A percentile compares a stretch with the other conserved stretches of the same genome.
These are phyloP conservation scores for Machimus atricapillus DNA, from an alignment of 2,888 invertebrate genomes.

Conservation along the genomic window DNA sequence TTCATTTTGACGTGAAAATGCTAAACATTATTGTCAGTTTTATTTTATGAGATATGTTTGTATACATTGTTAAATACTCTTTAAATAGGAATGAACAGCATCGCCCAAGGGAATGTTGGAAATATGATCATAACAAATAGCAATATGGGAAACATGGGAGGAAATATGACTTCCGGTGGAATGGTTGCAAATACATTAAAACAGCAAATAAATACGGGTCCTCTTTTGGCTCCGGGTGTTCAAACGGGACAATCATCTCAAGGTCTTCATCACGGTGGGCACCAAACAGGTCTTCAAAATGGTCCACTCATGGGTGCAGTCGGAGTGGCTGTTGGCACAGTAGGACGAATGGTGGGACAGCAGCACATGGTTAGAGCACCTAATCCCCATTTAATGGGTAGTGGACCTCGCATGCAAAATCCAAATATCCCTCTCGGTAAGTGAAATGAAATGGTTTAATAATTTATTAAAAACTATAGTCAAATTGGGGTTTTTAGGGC, in stretches of 20 bases:
- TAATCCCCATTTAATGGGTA: conserved; percentile 62
- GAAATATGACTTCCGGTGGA: conserved; percentile 75
- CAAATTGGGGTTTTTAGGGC: conserved; percentile 51
- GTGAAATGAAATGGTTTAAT: not conserved
- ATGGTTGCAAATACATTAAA: conserved; percentile 75
- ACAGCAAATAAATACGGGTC: conserved; percentile 70
- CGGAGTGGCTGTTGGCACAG: conserved; percentile 52
- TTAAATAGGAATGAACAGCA: conserved; percentile 71
- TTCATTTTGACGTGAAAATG: too few species aligned
- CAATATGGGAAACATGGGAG: conserved; percentile 71
- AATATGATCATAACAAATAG: conserved; percentile 86
- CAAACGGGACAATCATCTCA: conserved; percentile 53
- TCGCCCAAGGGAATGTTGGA: conserved; percentile 65
- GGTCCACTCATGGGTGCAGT: conserved; percentile 72
- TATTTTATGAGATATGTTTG: not conserved
- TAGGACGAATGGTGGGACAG: conserved; percentile 58
- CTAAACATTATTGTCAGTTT: not conserved
- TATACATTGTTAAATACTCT: conserved; percentile 34
- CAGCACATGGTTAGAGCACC: conserved; percentile 59
- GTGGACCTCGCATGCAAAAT: conserved; percentile 69
- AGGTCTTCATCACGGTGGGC: conserved; percentile 57
- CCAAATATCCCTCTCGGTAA: conserved; percentile 57
- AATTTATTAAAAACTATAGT: not conserved
- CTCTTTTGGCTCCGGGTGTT: conserved; percentile 46
- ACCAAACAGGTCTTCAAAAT: conserved; percentile 73